Percentiles rank a stretch among this genome's conserved stretches.
These are phyloP conservation scores for Micronycteris hirsuta DNA, from an alignment of 2,113 vertebrate species.

Conservation along the genomic window DNA sequence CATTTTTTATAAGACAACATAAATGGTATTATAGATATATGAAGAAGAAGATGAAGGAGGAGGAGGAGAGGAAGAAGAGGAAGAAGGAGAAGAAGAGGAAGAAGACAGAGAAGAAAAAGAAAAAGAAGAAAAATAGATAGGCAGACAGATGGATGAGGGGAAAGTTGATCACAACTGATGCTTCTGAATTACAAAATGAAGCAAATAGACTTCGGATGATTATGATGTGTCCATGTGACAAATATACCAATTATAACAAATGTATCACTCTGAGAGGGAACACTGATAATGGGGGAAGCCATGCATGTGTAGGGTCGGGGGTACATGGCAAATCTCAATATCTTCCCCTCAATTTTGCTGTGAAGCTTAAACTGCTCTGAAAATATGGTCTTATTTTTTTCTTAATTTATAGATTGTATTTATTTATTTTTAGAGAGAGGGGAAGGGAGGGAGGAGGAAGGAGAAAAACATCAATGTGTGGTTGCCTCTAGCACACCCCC, in stretches of 20 bases:
- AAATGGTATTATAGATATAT: not conserved
- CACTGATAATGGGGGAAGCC: not conserved
- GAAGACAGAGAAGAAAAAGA: not conserved
- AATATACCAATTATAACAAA: not conserved
- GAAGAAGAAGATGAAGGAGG: not conserved
- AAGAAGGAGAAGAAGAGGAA: not conserved
- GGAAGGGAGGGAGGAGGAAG: too few relatives aligned
- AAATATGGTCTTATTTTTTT: not conserved
- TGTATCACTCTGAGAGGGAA: not conserved
- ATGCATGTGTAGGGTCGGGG: rapidly evolving
- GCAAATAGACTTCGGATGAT: not conserved
- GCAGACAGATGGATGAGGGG: not conserved
- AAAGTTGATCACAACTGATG: not conserved
- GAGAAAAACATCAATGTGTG: too few relatives aligned
- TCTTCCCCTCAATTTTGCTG: not conserved
- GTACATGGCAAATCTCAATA: not conserved
- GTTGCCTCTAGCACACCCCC: too few relatives aligned
- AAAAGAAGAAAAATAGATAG: not conserved
- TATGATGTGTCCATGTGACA: not conserved
- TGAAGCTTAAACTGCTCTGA: not conserved
- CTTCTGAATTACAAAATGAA: conserved; percentile 22
- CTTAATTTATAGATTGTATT: not conserved
- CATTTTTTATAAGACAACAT: not conserved
- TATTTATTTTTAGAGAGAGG: too few relatives aligned
- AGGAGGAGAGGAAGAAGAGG: not conserved